Conservation (phyloP, 2,797 vertebrate species). For the Cottoperca gobio region DNA sequence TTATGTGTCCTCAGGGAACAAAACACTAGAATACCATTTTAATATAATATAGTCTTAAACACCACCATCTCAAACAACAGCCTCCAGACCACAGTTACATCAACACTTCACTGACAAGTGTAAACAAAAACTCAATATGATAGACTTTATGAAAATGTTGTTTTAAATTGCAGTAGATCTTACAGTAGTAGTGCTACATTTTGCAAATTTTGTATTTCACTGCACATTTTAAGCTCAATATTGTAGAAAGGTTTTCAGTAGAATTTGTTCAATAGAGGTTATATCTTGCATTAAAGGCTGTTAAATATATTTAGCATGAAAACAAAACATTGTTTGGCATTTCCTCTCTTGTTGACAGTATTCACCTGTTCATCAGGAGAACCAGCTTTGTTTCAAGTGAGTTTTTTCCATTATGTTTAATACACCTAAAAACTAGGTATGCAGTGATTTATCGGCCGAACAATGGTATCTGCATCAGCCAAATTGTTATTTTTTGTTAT, state of each 20-base stretch:
- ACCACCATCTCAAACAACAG: background rate
- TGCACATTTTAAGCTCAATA: background rate
- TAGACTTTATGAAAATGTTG: background rate
- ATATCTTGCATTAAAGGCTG: no score
- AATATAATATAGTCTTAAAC: no score
- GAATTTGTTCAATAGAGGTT: background rate
- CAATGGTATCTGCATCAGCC: no score
- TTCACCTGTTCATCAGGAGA: background rate
- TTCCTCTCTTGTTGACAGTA: background rate
- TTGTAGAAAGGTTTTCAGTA: background rate
- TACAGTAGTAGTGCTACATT: background rate
- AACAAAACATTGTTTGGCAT: rapidly evolving
- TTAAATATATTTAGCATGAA: background rate
- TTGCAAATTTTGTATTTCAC: background rate
- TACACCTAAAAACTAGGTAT: background rate
- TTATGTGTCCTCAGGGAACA: background rate
- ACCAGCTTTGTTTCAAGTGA: background rate
- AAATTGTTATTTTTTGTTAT: no score
- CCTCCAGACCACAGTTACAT: background rate
- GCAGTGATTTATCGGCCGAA: no score
- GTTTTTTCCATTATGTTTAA: background rate
- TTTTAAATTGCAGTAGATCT: background rate
- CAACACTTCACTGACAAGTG: background rate
- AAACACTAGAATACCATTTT: background rate
- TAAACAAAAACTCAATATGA: no score